Evolutionary conservation across 1,140 invertebrate genomes (phyloP).

Genomic region (Pararge aegeria): DNA sequence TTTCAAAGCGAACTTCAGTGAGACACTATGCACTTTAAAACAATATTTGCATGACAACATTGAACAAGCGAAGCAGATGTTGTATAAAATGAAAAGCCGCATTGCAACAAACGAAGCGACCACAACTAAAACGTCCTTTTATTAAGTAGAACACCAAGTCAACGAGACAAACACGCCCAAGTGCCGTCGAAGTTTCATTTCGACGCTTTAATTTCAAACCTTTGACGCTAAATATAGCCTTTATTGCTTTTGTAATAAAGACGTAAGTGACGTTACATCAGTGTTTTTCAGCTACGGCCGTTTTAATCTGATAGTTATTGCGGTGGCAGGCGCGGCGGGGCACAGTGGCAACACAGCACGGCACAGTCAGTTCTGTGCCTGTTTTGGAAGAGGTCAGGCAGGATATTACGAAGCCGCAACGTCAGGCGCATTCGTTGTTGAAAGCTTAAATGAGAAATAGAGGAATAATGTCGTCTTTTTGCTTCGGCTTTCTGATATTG

Average conservation of each 20-base stretch:
- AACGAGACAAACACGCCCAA: constrained; percentile 49
- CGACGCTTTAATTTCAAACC: constrained; percentile 62
- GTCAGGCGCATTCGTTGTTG: constrained; percentile 59
- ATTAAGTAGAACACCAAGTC: constrained; percentile 54
- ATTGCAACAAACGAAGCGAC: constrained; percentile 26
- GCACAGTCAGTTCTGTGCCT: constrained; percentile 27
- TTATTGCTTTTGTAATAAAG: constrained; percentile 73
- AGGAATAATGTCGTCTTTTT: constrained; percentile 37
- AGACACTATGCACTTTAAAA: background rate
- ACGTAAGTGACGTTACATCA: constrained; percentile 45
- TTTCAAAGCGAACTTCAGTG: background rate
- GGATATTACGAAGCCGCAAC: constrained; percentile 70
- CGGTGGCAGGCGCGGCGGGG: constrained; percentile 22
- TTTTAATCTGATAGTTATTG: constrained; percentile 47
- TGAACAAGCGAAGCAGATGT: background rate
- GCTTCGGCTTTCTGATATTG: constrained; percentile 9
- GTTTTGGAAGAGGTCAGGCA: constrained; percentile 56
- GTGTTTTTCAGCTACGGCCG: constrained; percentile 35
- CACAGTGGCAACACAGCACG: constrained; percentile 6
- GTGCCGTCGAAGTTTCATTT: constrained; percentile 59
- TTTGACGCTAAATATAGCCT: constrained; percentile 65
- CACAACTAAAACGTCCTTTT: constrained; percentile 33
- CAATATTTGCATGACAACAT: constrained; percentile 3
- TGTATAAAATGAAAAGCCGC: constrained; percentile 23
- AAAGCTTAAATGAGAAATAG: constrained; percentile 65